phyloP scores from a whole-genome alignment of 2,797 vertebrate genomes.

The Centroberyx gerrardi region DNA sequence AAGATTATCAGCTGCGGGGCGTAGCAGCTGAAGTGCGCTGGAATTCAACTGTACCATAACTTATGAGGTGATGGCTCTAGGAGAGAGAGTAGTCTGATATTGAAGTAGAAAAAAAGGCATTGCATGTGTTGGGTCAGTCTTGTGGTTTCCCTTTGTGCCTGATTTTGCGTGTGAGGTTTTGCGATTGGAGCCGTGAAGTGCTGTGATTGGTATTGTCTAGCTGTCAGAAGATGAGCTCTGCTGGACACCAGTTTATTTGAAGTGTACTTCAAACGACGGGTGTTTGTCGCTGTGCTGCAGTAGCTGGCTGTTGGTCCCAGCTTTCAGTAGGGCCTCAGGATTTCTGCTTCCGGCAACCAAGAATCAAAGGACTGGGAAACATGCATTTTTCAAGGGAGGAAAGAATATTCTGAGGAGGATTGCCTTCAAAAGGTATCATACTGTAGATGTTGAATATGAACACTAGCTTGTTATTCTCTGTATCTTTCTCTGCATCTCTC shows the following conservation, averaged over 20 bases:
- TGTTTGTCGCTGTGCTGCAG: conserved; percentile 29
- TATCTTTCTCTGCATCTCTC: conserved; percentile 8
- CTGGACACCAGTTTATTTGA: conserved; percentile 42
- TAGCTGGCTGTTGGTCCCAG: conserved; percentile 1
- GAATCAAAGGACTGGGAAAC: conserved; percentile 55
- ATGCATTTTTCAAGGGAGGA: conserved; percentile 57
- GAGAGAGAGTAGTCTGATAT: not conserved
- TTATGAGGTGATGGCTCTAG: conserved; percentile 10
- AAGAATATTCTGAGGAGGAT: conserved; percentile 26
- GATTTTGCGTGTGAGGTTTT: not conserved
- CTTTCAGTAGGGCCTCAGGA: conserved; percentile 28
- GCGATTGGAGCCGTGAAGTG: conserved; percentile 1
- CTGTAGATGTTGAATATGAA: conserved; percentile 32
- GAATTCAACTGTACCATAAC: conserved; percentile 27
- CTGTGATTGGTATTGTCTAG: not conserved
- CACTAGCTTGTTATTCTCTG: conserved; percentile 11
- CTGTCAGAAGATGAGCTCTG: not conserved
- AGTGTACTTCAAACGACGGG: conserved; percentile 30
- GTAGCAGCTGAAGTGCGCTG: conserved; percentile 17
- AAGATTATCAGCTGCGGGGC: conserved; percentile 31
- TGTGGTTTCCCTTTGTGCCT: not conserved
- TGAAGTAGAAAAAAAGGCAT: not conserved
- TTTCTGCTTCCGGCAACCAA: conserved; percentile 32
- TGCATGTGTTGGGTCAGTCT: not conserved
- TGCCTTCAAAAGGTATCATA: conserved; percentile 49